phyloP scores from a whole-genome alignment of 2,797 vertebrate genomes.

The Catostomus latipinnis region DNA sequence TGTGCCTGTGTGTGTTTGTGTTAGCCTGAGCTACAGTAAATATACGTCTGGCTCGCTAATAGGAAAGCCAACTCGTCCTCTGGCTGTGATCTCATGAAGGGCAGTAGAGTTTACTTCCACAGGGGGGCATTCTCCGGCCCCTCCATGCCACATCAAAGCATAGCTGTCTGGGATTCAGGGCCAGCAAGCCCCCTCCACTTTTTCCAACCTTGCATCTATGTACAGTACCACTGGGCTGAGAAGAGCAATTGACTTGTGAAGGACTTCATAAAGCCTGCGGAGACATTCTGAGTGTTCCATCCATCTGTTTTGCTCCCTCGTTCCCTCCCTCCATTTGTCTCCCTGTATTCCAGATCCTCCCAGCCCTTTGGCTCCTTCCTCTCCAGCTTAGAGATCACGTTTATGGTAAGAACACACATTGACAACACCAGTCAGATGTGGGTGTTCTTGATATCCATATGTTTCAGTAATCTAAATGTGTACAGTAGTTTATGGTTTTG shows the following conservation, averaged over 20 bases:
- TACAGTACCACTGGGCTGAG: slow-evolving; percentile 35
- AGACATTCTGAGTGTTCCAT: slow-evolving; percentile 43
- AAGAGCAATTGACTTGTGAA: slow-evolving; percentile 55
- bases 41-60: slow-evolving; percentile 43
- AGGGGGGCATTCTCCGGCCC: slow-evolving; percentile 34
- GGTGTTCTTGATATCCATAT: neutral
- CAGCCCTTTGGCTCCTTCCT: slow-evolving; percentile 12
- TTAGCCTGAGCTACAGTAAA: slow-evolving; percentile 29
- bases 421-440: neutral
- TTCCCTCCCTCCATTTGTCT: slow-evolving; percentile 36
- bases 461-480: neutral
- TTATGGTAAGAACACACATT: slow-evolving; percentile 30
- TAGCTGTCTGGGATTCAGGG: slow-evolving; percentile 45
- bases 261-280: slow-evolving; percentile 55
- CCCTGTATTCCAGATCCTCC: slow-evolving; percentile 31
- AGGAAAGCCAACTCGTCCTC: slow-evolving; percentile 38
- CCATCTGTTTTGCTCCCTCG: slow-evolving; percentile 25
- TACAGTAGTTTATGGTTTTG: too few relatives aligned
- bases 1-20: slow-evolving; percentile 19
- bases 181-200: slow-evolving; percentile 29
- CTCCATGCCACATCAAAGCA: slow-evolving; percentile 47
- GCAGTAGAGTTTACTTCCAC: slow-evolving; percentile 42
- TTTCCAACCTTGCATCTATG: slow-evolving; percentile 13
- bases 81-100: slow-evolving; percentile 24
- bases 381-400: slow-evolving; percentile 12